These are phyloP conservation scores for Nephila pilipes DNA, from an alignment of 1,140 invertebrate genomes.

Conservation along the genomic window DNA sequence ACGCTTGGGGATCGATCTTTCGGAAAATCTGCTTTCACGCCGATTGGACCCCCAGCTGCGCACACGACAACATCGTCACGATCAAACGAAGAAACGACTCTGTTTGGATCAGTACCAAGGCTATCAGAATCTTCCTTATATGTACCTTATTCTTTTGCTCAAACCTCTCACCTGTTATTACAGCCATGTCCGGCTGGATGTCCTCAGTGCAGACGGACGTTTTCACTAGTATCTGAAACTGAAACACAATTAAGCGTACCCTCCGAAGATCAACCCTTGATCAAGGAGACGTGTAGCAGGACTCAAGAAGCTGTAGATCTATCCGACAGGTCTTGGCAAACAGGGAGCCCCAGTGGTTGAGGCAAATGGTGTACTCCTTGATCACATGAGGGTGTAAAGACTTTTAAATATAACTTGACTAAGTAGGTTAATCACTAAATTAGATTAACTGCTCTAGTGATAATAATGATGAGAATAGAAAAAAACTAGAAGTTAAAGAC, in stretches of 20 bases:
- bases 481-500: neutral
- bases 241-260: neutral
- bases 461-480: neutral
- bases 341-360: conserved; percentile 67
- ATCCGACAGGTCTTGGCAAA: conserved; percentile 73
- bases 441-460: neutral
- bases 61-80: neutral
- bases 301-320: conserved; percentile 73
- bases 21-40: conserved; percentile 71
- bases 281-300: conserved; percentile 33
- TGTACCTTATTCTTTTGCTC: conserved; percentile 59
- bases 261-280: conserved; percentile 32
- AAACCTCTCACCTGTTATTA: conserved; percentile 49
- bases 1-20: conserved; percentile 38
- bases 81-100: neutral
- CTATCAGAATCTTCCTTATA: conserved; percentile 65
- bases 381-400: neutral
- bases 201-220: conserved; percentile 60
- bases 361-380: neutral
- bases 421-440: neutral
- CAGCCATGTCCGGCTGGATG: conserved; percentile 74
- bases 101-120: conserved; percentile 55
- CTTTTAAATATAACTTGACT: neutral
- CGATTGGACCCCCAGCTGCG: conserved; percentile 30
- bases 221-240: conserved; percentile 19